These are phyloP conservation scores for Drosophila ficusphila DNA, from an alignment of 1,140 invertebrate species.

Conservation along the genomic window DNA sequence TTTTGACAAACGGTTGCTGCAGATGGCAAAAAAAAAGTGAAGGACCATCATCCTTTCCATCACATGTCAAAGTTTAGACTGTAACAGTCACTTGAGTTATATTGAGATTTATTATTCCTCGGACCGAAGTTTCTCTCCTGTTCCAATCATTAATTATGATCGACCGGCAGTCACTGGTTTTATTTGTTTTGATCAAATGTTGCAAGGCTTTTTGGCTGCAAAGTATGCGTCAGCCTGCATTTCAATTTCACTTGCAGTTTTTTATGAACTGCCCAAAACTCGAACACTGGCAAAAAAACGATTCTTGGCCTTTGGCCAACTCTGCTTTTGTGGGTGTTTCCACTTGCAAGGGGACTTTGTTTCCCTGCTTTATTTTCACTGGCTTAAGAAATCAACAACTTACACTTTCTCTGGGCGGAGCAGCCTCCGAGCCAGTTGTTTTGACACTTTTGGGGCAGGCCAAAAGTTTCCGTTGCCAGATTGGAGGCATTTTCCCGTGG, in stretches of 20 bases:
- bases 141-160: conserved; percentile 74
- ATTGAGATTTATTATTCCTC: conserved; percentile 72
- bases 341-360: background rate
- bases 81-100: conserved; percentile 75
- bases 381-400: conserved; percentile 64
- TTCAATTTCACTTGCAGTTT: conserved; percentile 72
- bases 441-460: conserved; percentile 71
- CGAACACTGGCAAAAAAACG: conserved; percentile 12
- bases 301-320: conserved; percentile 43
- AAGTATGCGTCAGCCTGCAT: conserved; percentile 67
- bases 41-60: conserved; percentile 68
- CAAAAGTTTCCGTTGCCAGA: conserved; percentile 43
- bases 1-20: conserved; percentile 71
- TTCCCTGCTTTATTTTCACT: conserved; percentile 25
- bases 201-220: conserved; percentile 10
- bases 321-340: conserved; percentile 6
- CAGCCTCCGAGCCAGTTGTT: conserved; percentile 62
- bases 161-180: conserved; percentile 34
- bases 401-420: conserved; percentile 61
- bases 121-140: background rate
- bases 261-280: conserved; percentile 21
- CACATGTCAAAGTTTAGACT: conserved; percentile 75
- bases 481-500: conserved; percentile 15
- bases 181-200: conserved; percentile 56
- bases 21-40: background rate